Evolutionary conservation across 2,113 vertebrate species (phyloP).

Genomic region (Salminus brasiliensis): DNA sequence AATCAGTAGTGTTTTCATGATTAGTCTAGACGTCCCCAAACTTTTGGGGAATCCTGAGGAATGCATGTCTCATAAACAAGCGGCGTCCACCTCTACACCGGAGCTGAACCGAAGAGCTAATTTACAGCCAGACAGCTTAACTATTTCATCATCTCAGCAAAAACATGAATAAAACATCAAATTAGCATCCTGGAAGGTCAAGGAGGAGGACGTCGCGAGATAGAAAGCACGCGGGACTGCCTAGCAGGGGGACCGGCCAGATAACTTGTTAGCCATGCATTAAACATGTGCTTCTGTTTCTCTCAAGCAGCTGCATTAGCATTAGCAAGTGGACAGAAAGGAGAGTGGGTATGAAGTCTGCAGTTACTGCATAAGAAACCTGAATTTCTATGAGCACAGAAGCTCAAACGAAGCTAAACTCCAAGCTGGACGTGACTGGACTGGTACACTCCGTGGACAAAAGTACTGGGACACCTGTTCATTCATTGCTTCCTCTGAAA

Average conservation of each 20-base stretch:
- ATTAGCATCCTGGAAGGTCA: conserved; percentile 51
- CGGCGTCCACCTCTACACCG: not conserved
- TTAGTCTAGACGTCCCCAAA: conserved; percentile 39
- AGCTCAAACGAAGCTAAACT: no score
- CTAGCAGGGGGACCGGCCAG: not conserved
- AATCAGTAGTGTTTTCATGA: no score
- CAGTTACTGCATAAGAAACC: not conserved
- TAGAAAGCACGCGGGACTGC: conserved; percentile 8
- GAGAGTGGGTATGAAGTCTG: not conserved
- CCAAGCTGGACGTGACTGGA: no score
- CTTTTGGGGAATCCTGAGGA: no score
- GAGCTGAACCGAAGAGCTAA: not conserved
- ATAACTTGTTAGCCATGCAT: conserved; percentile 14
- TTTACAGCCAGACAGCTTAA: not conserved
- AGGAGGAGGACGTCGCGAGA: conserved; percentile 4
- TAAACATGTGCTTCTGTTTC: conserved; percentile 33
- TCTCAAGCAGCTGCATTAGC: not conserved
- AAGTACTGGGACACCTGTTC: no score
- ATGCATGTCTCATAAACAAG: not conserved
- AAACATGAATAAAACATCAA: conserved; percentile 45
- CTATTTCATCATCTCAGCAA: conserved; percentile 22
- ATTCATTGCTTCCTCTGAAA: no score
- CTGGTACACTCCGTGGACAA: no score
- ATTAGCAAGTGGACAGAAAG: not conserved
- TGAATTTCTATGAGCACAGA: not conserved